Conservation (phyloP, 2,113 vertebrate species). For the Anguilla japonica region DNA sequence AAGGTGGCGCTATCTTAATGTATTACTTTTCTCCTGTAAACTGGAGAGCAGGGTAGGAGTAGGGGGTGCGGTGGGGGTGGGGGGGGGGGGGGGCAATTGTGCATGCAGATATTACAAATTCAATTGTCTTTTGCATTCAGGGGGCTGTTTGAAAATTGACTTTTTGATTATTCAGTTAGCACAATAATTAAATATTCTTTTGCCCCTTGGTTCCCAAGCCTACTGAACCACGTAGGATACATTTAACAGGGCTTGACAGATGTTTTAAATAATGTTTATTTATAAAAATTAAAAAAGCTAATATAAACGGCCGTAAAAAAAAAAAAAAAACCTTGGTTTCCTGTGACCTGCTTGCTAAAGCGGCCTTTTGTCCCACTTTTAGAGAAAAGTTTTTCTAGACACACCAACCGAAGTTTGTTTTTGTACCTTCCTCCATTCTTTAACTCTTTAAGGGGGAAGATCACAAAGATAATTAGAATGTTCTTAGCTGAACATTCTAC, state of each 20-base stretch:
- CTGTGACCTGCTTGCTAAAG: slow-evolving; percentile 45
- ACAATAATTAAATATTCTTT: slow-evolving; percentile 78
- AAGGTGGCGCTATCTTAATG: slow-evolving; percentile 35
- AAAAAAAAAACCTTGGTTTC: slow-evolving; percentile 31
- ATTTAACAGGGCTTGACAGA: slow-evolving; percentile 75
- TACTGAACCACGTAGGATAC: slow-evolving; percentile 68
- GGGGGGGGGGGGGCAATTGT: slow-evolving; percentile 37
- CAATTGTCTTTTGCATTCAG: slow-evolving; percentile 53
- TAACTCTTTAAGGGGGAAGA: no score
- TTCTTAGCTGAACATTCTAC: no score
- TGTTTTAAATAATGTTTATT: slow-evolving; percentile 82
- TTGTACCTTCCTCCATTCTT: not conserved
- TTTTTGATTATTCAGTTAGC: slow-evolving; percentile 79
- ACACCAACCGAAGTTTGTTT: slow-evolving; percentile 4
- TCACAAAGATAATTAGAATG: no score
- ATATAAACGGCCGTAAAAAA: slow-evolving; percentile 57
- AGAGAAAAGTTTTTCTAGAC: slow-evolving; percentile 50
- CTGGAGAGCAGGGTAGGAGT: slow-evolving; percentile 28
- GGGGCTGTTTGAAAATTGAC: slow-evolving; percentile 62
- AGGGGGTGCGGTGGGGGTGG: slow-evolving; percentile 25
- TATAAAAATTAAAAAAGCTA: slow-evolving; percentile 58
- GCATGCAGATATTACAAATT: slow-evolving; percentile 64
- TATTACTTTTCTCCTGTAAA: slow-evolving; percentile 48
- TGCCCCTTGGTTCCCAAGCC: slow-evolving; percentile 69
- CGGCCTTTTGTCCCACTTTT: slow-evolving; percentile 28